Conservation (phyloP, 2,113 vertebrate species). For the Galbula dea region DNA sequence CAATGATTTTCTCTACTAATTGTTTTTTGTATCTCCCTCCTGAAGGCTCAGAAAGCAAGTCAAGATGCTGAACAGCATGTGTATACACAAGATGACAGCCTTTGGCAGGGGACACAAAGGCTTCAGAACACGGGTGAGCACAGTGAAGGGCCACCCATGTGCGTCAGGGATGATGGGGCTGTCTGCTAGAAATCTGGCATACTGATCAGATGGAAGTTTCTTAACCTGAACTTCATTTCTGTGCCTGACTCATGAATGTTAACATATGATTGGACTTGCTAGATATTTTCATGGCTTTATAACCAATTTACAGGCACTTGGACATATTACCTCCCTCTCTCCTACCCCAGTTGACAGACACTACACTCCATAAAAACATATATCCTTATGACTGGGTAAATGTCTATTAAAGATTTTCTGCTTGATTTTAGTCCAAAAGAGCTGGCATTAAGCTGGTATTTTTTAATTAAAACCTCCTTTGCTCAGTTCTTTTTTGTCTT, state of each 20-base stretch:
- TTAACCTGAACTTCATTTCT: not conserved
- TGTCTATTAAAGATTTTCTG: not conserved
- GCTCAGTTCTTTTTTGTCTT: not conserved
- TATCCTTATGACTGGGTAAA: not conserved
- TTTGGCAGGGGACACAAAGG: constrained; percentile 21
- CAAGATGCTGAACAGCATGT: not conserved
- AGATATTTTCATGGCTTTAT: not conserved
- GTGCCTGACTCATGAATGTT: not conserved
- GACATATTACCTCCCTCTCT: not conserved
- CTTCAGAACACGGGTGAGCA: not conserved
- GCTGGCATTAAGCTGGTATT: not conserved
- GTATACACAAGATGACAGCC: constrained; percentile 8
- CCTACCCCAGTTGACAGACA: rapidly evolving
- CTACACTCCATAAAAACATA: not conserved
- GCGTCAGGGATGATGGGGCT: not conserved
- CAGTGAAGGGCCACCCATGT: not conserved
- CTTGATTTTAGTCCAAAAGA: not conserved
- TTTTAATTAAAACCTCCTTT: constrained; percentile 24
- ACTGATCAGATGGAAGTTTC: not conserved
- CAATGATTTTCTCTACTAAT: not conserved
- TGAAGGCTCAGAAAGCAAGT: not conserved
- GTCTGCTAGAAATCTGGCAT: not conserved
- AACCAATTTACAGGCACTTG: not conserved
- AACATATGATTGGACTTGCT: not conserved
- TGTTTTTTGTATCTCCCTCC: not conserved